Percentiles rank a stretch among this genome's conserved stretches.
Evolutionary conservation across 2,113 vertebrate species (phyloP).

Genomic region (Callorhinus ursinus): DNA sequence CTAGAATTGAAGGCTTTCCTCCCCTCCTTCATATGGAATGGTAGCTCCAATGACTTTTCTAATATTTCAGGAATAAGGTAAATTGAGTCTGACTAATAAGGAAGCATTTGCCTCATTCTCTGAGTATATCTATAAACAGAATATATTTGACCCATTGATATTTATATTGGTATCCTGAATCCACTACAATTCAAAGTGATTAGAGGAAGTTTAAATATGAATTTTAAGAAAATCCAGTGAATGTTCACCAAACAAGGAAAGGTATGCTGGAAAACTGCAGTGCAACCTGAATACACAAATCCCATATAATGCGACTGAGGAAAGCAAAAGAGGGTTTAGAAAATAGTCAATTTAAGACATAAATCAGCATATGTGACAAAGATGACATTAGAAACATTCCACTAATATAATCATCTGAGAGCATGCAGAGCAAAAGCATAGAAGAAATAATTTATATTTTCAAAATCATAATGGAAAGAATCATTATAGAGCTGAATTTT

Average conservation of each 20-base stretch:
- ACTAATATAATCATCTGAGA: slow-evolving; percentile 40
- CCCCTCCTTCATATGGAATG: background rate
- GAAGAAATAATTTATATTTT: slow-evolving; percentile 40
- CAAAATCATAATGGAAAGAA: slow-evolving; percentile 21
- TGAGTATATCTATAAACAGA: background rate
- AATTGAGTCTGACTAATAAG: background rate
- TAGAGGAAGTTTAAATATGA: background rate
- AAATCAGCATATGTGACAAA: slow-evolving; percentile 40
- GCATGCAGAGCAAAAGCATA: slow-evolving; percentile 60
- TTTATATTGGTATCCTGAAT: background rate
- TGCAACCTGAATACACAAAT: background rate
- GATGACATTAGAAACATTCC: slow-evolving; percentile 22
- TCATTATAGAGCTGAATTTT: slow-evolving; percentile 26
- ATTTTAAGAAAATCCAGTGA: background rate
- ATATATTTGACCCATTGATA: background rate
- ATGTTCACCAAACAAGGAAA: background rate
- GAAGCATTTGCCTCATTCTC: background rate
- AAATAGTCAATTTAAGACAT: slow-evolving; percentile 12
- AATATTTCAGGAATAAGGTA: background rate
- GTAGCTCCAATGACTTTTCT: background rate
- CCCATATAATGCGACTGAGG: background rate
- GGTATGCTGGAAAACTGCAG: background rate
- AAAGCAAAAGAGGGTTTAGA: slow-evolving; percentile 41
- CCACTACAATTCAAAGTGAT: background rate
- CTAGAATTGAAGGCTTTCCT: background rate